Evolutionary conservation across 2,888 invertebrate species (phyloP), one percentile per base, ranked within the genome.

Genomic region (Catocala sponsa): DNA sequence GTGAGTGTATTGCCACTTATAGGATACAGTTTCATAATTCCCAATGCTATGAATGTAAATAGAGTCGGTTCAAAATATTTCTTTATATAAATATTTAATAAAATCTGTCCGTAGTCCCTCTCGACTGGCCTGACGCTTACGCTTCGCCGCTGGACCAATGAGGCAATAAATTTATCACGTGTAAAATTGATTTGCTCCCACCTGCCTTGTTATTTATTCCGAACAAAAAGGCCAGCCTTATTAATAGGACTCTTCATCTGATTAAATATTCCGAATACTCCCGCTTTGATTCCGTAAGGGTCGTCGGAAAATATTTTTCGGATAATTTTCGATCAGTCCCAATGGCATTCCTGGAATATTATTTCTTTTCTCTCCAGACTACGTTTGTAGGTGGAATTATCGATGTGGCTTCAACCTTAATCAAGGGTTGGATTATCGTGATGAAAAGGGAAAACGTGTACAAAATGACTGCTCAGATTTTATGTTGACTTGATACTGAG

Each of bases 201-300:
- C 76, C 77, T 77, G 69, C 61, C 59, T 63, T 79, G 67, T 80
- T 80, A 79, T 82, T 81, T 82, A 78, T 83, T 81, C 63, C 53
- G 63, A 83, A 80, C 76, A 76, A 33, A 81, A 82, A 83, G 72
- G 72, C 77, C 66, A 60, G 69, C 64, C 70, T 81, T 79, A 85
- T 86, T 82, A 83, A 80, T 78, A 77, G 65, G 68, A 71, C 67
- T 79, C 67, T 70, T 71, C 60, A 52, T 65, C 60, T 79, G 83
- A 87, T 86, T 83, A 83, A 84, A 83, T 82, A 84, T 83, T 77
- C 80, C 68, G 62, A 81, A 84, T 80, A 79, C 76, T 65, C 71
- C 59, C 60, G 65, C 70, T 78, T 83, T 81, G 81, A 80, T 82
- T 81, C 74, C 55, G 59, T 52, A 59, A 59, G 70, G 63, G 66